Percentiles rank a stretch among this genome's conserved stretches.
Conservation (phyloP, 2,113 vertebrate genomes). For the Sceloporus tristichus region DNA sequence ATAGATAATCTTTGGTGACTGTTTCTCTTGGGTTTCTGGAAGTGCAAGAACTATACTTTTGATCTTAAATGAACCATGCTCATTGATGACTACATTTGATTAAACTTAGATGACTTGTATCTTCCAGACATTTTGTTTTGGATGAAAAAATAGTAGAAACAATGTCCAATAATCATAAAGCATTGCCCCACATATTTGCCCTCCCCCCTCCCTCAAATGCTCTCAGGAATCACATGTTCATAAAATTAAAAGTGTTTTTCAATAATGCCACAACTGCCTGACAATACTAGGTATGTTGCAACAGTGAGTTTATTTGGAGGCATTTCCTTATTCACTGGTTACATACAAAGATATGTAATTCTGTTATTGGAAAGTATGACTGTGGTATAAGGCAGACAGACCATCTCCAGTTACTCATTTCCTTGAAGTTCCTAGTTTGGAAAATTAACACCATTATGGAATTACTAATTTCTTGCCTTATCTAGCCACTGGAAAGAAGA, state of each 20-base stretch:
- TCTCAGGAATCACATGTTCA: not conserved
- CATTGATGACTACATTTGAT: not conserved
- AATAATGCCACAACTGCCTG: not conserved
- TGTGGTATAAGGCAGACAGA: too few species aligned
- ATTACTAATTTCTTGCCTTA: not conserved
- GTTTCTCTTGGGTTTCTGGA: not conserved
- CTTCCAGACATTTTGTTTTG: not conserved
- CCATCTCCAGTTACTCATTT: not conserved
- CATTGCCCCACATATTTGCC: conserved; percentile 30
- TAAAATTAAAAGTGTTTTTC: not conserved
- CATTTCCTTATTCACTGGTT: not conserved
- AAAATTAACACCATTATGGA: not conserved
- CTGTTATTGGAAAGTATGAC: conserved; percentile 21
- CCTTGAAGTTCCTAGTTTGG: not conserved
- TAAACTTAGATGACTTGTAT: not conserved
- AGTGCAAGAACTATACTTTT: not conserved
- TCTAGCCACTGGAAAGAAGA: not conserved
- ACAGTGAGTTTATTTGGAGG: conserved; percentile 33
- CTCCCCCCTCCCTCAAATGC: not conserved
- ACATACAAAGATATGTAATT: conserved; percentile 32
- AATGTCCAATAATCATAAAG: not conserved
- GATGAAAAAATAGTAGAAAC: not conserved
- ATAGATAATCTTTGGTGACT: conserved; percentile 3
- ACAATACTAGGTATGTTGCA: not conserved
- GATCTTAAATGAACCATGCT: not conserved